A percentile compares a stretch with the other conserved stretches of the same genome.
phyloP scores from a whole-genome alignment of 2,113 vertebrate species.

The Rostratula benghalensis region DNA sequence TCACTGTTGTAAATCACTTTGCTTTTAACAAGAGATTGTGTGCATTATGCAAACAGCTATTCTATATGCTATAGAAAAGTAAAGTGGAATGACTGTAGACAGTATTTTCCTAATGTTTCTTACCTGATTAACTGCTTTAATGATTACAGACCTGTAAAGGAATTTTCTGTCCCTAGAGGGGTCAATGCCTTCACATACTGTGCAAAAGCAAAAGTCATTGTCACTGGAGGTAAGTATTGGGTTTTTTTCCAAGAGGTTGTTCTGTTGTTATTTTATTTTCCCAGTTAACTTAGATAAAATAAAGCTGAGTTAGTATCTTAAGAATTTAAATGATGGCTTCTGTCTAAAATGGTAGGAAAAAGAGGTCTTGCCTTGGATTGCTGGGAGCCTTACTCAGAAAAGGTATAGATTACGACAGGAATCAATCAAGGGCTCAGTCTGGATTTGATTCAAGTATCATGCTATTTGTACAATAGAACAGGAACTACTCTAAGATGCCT shows the following conservation, averaged over 20 bases:
- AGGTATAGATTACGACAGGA: neutral
- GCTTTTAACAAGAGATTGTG: neutral
- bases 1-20: neutral
- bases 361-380: neutral
- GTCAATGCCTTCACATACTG: constrained; percentile 77
- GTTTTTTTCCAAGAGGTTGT: neutral
- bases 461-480: neutral
- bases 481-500: neutral
- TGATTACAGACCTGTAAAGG: constrained; percentile 71
- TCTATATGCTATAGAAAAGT: neutral
- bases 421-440: neutral
- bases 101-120: neutral
- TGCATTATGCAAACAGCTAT: neutral
- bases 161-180: constrained; percentile 75
- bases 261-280: neutral
- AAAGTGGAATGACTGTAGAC: neutral
- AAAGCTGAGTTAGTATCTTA: neutral
- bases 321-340: neutral
- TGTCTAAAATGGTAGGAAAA: neutral
- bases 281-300: neutral
- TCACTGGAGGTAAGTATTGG: constrained; percentile 72
- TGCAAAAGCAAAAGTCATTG: constrained; percentile 73
- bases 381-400: neutral
- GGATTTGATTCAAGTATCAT: neutral
- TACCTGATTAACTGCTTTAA: neutral